Base-by-base conservation (phyloP, 2,113 vertebrate genomes). In the Psettodes erumei region DNA sequence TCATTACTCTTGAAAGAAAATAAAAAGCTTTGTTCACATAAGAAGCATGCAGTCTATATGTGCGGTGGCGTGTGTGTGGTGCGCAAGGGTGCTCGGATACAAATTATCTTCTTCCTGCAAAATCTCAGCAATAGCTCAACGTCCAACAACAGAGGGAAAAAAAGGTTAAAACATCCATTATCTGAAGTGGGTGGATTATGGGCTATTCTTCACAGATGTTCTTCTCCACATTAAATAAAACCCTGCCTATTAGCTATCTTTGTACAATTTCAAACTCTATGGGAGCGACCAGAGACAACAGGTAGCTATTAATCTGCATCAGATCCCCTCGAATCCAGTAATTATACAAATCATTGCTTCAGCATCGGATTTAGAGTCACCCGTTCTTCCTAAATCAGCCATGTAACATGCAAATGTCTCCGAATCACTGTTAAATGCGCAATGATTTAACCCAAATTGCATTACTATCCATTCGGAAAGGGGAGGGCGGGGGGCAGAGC, bases 401-500 rank as follows among this genome's bases (percentile, higher is more conserved):
- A 45, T 73, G 33, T 30, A 32, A 42, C 64, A 67, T 74, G 53
- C 72, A 84, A 62, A 76, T 82, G 65, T 62, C 33, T n/a, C 59
- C 40, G 32, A 84, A 69, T 88, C 69, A 58, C 50, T 77, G 55
- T 60, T 75, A 64, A 91, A 86, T 86, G 85, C 86, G 84, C 86
- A 87, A 70, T 71, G 77, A 86, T 81, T 80, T 69, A 75, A 84
- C 75, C 79, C 81, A 83, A 82, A 81, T 79, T 53, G 53, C 75
- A 80, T 32, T 70, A 56, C 32, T 2, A 47, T 67, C 61, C 55
- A 53, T 55, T 74, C 47, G 28, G 18, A 77, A 63, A 37, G 74
- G 69, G 71, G 35, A 76, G n/a, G 74, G 69, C 68, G 35, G 74
- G n/a, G 6, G 15, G 60, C 38, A 33, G 9, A 73, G 25, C 27